Evolutionary conservation across 1,140 invertebrate species (phyloP).

Genomic region (Drosophila tani): DNA sequence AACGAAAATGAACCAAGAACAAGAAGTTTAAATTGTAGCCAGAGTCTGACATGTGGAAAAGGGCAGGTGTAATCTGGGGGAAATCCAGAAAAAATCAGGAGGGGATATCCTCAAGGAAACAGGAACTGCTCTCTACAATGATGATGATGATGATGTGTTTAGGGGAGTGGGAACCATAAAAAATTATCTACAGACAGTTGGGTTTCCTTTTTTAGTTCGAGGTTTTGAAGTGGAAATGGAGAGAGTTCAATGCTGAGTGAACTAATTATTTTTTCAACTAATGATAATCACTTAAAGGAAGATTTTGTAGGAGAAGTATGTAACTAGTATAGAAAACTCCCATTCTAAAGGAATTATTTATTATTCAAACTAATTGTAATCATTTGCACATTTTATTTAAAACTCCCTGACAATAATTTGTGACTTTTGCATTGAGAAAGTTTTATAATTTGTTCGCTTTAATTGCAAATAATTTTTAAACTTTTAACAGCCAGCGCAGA

Average conservation of each 20-base stretch:
- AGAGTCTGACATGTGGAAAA: constrained; percentile 53
- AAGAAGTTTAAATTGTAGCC: constrained; percentile 47
- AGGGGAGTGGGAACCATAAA: constrained; percentile 13
- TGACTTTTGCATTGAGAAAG: constrained; percentile 46
- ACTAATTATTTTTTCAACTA: constrained; percentile 4
- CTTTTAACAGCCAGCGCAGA: constrained; percentile 45
- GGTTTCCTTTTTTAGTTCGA: neutral
- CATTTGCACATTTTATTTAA: constrained; percentile 14
- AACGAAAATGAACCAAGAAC: neutral
- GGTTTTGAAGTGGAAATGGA: constrained; percentile 6
- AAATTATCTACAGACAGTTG: constrained; percentile 30
- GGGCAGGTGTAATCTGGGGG: constrained; percentile 35
- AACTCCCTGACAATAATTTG: constrained; percentile 25
- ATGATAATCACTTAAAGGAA: neutral
- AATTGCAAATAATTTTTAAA: constrained; percentile 81
- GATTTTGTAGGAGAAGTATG: neutral
- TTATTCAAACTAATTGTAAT: constrained; percentile 52
- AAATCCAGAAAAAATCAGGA: constrained; percentile 16
- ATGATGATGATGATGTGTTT: constrained; percentile 40
- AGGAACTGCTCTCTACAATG: constrained; percentile 45
- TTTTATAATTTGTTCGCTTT: constrained; percentile 80
- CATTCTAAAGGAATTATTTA: neutral
- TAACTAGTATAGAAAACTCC: neutral
- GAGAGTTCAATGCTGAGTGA: neutral
- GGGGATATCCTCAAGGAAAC: constrained; percentile 36